phyloP scores from a whole-genome alignment of 2,113 vertebrate genomes.

The Ciconia stormi region DNA sequence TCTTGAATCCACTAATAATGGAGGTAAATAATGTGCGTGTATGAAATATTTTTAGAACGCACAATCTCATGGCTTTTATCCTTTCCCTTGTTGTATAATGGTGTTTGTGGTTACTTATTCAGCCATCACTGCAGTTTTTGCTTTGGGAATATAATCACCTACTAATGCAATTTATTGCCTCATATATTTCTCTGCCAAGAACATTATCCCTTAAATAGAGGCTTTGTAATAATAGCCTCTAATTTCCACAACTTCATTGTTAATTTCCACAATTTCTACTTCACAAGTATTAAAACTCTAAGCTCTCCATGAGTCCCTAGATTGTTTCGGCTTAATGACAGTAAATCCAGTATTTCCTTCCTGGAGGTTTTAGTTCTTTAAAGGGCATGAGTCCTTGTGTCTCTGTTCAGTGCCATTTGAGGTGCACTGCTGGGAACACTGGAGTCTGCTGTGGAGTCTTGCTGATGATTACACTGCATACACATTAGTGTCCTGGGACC shows the following conservation, averaged over 20 bases:
- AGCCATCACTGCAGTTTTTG: constrained; percentile 31
- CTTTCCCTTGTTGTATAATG: neutral
- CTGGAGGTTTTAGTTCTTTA: neutral
- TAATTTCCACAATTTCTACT: constrained; percentile 29
- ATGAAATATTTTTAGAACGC: constrained; percentile 5
- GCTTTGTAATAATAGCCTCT: constrained; percentile 54
- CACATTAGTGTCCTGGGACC: fast-evolving
- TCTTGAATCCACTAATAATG: neutral
- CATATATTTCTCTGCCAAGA: constrained; percentile 59
- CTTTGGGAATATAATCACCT: constrained; percentile 59
- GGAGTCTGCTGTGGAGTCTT: neutral
- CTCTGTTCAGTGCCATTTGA: neutral
- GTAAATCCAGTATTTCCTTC: neutral
- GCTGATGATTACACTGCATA: neutral
- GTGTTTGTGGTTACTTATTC: constrained; percentile 53
- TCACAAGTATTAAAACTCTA: neutral
- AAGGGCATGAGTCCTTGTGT: neutral
- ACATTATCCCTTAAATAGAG: constrained; percentile 58
- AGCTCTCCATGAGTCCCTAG: neutral
- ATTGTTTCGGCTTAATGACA: neutral
- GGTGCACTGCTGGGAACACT: neutral
- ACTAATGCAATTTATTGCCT: constrained; percentile 61
- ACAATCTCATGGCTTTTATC: neutral
- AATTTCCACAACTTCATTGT: constrained; percentile 55
- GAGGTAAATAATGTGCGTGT: neutral